These are phyloP conservation scores for Amaurobius ferox DNA, from an alignment of 2,888 invertebrate genomes.

Conservation along the genomic window DNA sequence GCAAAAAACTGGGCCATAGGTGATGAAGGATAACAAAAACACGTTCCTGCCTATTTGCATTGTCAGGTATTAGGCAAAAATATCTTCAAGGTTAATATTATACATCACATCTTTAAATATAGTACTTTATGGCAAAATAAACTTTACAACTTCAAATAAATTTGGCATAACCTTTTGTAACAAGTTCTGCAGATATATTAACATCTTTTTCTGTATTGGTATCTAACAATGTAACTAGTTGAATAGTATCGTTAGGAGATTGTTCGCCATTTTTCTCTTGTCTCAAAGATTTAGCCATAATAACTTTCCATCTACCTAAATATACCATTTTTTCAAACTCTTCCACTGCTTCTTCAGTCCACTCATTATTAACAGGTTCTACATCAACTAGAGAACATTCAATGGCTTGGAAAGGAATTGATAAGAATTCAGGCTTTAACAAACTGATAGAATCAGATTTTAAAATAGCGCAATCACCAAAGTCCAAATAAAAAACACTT, in stretches of 20 bases:
- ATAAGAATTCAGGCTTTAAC: constrained; percentile 76
- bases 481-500: constrained; percentile 77
- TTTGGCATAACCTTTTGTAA: not conserved
- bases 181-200: not conserved
- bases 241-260: constrained; percentile 79
- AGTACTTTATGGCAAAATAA: too few relatives aligned
- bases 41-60: too few relatives aligned
- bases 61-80: too few relatives aligned
- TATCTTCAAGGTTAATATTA: too few relatives aligned
- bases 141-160: too few relatives aligned
- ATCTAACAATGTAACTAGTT: constrained; percentile 85
- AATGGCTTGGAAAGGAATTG: constrained; percentile 77
- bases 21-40: too few relatives aligned
- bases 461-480: constrained; percentile 77
- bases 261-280: constrained; percentile 80
- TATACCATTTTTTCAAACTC: constrained; percentile 78
- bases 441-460: constrained; percentile 74
- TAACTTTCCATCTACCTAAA: constrained; percentile 85
- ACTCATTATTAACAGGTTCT: constrained; percentile 34
- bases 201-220: constrained; percentile 76
- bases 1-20: too few relatives aligned
- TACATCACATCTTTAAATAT: too few relatives aligned
- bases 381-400: constrained; percentile 76
- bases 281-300: constrained; percentile 86
- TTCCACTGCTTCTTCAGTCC: constrained; percentile 76